Base-by-base conservation (phyloP, 2,113 vertebrate species). In the Morphnarchus princeps region DNA sequence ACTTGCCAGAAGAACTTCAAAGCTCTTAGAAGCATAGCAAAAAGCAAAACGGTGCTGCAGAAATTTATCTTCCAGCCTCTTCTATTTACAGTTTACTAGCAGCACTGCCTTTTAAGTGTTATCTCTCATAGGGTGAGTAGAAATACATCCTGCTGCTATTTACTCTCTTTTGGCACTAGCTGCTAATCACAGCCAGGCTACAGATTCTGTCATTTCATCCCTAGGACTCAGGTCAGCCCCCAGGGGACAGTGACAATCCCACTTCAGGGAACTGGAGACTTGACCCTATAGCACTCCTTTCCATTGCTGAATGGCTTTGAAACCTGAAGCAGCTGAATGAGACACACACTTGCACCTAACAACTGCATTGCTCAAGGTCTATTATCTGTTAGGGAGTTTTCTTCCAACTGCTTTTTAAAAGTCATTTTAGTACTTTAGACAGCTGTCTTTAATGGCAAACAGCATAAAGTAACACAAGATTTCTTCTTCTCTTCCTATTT, bases 1-100 rank as follows among this genome's bases (percentile, higher is more conserved):
- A 9, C 47, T 87, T 76, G 70, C 77, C 84, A 87, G 69, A 63
- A 89, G 42, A 89, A 84, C 77, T 87, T 89, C 83, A 87, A 95
- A 82, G 83, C 50, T 54, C 34, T 47, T 5, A 16, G 25, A 89
- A 1, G 0, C 38, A 28, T 2, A 67, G 49, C 11, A 61, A 85
- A 92, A 89, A 74, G 50, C 69, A 82, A 87, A 96, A 74, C 0
- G 2, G 74, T 58, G 43, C 77, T 92, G 42, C 65, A 76, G 73
- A 76, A 89, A 76, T 71, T 38, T 49, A 45, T 58, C 85, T 84
- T 81, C 36, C 73, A 87, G 87, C 34, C 47, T 91, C 20, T 43
- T 77, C 45, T 62, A 42, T 47, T 93, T 38, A 81, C 65, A 47
- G 26, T 25, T 81, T 67, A 59, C 57, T 14, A 67, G n/a, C 43